A percentile compares a stretch with the other conserved stretches of the same genome.
phyloP scores from a whole-genome alignment of 2,797 vertebrate genomes.

The Thamnophis elegans region DNA sequence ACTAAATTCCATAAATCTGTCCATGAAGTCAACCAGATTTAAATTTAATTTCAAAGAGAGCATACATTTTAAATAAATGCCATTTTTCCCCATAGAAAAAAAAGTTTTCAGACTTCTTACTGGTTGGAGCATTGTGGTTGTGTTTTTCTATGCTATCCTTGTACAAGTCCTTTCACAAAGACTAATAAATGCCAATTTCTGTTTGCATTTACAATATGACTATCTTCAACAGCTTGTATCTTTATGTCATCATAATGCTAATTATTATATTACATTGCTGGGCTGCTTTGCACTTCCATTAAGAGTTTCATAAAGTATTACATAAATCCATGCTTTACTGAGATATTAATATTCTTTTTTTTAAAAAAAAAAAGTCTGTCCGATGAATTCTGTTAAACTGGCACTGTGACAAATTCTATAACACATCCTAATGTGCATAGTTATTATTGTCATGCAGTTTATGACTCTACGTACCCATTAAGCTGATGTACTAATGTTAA shows the following conservation, averaged over 20 bases:
- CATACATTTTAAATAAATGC: background rate
- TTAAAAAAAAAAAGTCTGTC: conserved; percentile 28
- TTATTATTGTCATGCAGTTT: conserved; percentile 54
- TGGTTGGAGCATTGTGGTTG: background rate
- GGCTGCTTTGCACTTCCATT: background rate
- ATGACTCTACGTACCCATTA: conserved; percentile 28
- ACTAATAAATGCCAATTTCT: background rate
- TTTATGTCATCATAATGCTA: conserved; percentile 1
- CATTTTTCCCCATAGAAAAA: background rate
- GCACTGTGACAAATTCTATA: conserved; percentile 33
- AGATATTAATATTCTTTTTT: background rate
- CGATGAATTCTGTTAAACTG: conserved; percentile 37
- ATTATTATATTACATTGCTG: conserved; percentile 9
- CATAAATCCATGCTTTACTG: background rate
- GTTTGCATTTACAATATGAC: background rate
- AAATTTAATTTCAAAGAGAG: background rate
- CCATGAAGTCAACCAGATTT: background rate
- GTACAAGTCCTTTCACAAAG: background rate
- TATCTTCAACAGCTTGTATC: background rate
- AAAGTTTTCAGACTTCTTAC: background rate
- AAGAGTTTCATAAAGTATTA: background rate
- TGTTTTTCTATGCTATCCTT: background rate
- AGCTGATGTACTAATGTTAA: conserved; percentile 55
- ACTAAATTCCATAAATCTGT: background rate
- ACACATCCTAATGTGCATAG: conserved; percentile 31